Percentiles rank a stretch among this genome's conserved stretches.
Evolutionary conservation across 2,797 vertebrate species (phyloP).

Genomic region (Florisuga fusca): DNA sequence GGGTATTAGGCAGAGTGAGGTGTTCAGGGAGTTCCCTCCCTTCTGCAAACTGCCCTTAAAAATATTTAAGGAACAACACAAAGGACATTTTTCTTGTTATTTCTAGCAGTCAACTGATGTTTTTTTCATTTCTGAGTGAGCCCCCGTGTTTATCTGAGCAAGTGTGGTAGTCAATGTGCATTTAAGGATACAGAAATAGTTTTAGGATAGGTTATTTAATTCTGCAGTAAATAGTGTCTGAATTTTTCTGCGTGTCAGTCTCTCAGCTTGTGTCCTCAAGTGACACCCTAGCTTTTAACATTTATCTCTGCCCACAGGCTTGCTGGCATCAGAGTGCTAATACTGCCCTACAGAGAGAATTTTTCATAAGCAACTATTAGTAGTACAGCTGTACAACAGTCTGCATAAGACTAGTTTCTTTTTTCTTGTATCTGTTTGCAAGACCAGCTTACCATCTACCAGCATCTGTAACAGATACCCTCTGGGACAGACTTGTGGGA

Average conservation of each 20-base stretch:
- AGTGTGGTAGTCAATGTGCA: not conserved
- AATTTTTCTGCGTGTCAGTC: not conserved
- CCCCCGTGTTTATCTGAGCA: conserved; percentile 6
- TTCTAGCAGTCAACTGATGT: not conserved
- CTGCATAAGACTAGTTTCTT: not conserved
- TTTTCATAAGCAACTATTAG: fast-evolving
- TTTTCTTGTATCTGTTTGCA: not conserved
- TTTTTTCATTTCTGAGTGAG: not conserved
- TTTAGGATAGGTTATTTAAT: conserved; percentile 6
- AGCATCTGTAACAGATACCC: not conserved
- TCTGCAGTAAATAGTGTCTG: conserved; percentile 58
- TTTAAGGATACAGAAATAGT: conserved; percentile 24
- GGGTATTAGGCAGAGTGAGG: not conserved
- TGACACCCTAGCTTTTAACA: not conserved
- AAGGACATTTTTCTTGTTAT: not conserved
- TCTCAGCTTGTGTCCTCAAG: conserved; percentile 13
- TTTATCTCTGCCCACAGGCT: not conserved
- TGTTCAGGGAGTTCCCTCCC: not conserved
- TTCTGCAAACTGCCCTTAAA: conserved; percentile 7
- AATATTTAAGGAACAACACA: not conserved
- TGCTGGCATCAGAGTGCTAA: not conserved
- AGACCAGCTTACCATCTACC: not conserved
- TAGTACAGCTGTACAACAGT: not conserved
- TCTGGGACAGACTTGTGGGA: not conserved
- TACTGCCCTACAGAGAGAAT: not conserved